A percentile compares a stretch with the other conserved stretches of the same genome.
phyloP scores from a whole-genome alignment of 1,140 invertebrate genomes.

The Lysiphlebus fabarum region DNA sequence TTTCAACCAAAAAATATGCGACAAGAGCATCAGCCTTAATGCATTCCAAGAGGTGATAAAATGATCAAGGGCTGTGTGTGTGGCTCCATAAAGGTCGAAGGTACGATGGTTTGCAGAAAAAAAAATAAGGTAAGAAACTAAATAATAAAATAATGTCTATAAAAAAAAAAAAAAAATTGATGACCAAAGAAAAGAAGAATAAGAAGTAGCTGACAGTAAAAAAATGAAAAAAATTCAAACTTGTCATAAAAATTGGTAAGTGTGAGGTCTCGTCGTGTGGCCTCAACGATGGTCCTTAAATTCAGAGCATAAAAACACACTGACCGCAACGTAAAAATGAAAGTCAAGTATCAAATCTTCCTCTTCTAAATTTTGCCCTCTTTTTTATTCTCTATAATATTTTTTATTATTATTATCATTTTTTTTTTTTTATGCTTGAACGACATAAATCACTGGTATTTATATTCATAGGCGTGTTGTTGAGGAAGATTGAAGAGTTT shows the following conservation, averaged over 20 bases:
- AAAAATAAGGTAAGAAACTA: neutral
- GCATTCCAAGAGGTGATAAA: slow-evolving; percentile 24
- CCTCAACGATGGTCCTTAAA: slow-evolving; percentile 42
- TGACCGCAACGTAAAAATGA: slow-evolving; percentile 49
- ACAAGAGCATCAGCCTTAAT: neutral
- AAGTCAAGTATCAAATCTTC: slow-evolving; percentile 41
- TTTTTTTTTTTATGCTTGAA: slow-evolving; percentile 17
- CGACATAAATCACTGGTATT: slow-evolving; percentile 49
- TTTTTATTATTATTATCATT: slow-evolving; percentile 9
- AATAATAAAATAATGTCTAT: neutral
- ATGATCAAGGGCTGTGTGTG: slow-evolving; percentile 20
- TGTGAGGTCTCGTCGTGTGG: slow-evolving; percentile 32
- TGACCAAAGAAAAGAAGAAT: neutral
- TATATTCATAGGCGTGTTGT: slow-evolving; percentile 48
- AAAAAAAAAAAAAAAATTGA: slow-evolving; percentile 11
- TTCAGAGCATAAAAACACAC: slow-evolving; percentile 41
- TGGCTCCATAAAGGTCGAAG: neutral
- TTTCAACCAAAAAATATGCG: slow-evolving; percentile 6
- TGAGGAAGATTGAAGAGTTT: slow-evolving; percentile 49
- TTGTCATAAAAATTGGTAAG: slow-evolving; percentile 42
- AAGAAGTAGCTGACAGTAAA: neutral
- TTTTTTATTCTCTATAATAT: slow-evolving; percentile 2
- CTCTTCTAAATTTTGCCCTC: slow-evolving; percentile 13
- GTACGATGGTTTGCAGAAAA: slow-evolving; percentile 2
- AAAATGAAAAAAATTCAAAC: slow-evolving; percentile 1